Evolutionary conservation across 2,797 vertebrate species (phyloP), one percentile per base, ranked within the genome.

Genomic region (Girardinus metallicus): DNA sequence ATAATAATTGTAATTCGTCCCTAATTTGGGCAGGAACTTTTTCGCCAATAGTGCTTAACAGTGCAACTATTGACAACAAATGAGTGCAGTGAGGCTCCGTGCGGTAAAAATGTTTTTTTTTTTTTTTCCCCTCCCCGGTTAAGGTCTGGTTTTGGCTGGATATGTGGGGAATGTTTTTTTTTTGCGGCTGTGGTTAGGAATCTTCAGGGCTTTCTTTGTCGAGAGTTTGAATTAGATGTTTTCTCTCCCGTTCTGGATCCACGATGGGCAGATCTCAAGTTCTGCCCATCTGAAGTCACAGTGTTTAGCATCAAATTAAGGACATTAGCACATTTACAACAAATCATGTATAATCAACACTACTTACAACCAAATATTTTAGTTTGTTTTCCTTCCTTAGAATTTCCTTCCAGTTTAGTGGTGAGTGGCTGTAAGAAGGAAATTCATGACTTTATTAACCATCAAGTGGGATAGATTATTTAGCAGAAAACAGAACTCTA

Each of bases 401-500:
- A 10, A 57, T 4, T 43, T 18, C 53, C 36, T 51, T 51, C 23
- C 23, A 68, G 1, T 41, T 39, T 41, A 5, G 8, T 26, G 36
- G 34, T 29, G 34, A 34, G 31, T 49, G 13, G 31, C 13, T 77
- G 26, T 26, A 66, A 47, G 60, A 64, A 13, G 41, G 16, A 62
- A 13, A 62, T 15, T 16, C 6, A 11, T 46, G 16, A 12, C 83
- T 90, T 86, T 79, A 88, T 91, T 92, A 92, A 94, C 92, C 88
- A 85, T 85, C 16, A 13, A 43, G 75, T 78, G 87, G 81, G 80
- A 91, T 92, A 86, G 92, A 92, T 92, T 88, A 92, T 92, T 81
- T 84, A 49, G 88, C 87, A 87, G 88, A 80, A 77, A 83, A 80
- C 44, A 77, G 75, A 89, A 82, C 77, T 86, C 86, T 85, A 77